phyloP scores from a whole-genome alignment of 2,113 vertebrate genomes.

The Triplophysa siluroides region DNA sequence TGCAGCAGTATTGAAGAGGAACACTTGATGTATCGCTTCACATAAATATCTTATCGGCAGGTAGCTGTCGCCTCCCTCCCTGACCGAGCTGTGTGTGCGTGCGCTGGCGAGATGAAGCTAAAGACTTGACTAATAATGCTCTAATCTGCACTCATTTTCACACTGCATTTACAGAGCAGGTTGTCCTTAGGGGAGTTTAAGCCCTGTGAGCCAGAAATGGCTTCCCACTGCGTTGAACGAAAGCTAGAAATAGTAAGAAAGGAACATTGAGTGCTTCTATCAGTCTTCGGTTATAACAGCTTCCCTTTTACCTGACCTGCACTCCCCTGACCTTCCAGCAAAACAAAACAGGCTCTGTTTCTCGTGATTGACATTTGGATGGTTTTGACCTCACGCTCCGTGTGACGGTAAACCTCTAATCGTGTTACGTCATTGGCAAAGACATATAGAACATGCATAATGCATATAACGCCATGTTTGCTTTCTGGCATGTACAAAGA shows the following conservation, averaged over 20 bases:
- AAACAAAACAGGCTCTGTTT: not conserved
- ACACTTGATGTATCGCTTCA: slow-evolving; percentile 4
- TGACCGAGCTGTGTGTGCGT: slow-evolving; percentile 9
- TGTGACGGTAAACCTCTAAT: not conserved
- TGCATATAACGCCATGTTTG: not conserved
- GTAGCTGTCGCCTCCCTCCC: not conserved
- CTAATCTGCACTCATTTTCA: slow-evolving; percentile 67
- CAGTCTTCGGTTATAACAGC: slow-evolving; percentile 21
- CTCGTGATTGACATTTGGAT: not conserved
- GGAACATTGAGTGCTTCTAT: not conserved
- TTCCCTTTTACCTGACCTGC: not conserved
- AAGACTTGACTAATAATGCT: slow-evolving; percentile 64
- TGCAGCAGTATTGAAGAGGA: not conserved
- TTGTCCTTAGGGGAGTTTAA: slow-evolving; percentile 54
- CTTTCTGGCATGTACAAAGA: not conserved
- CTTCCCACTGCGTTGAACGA: slow-evolving; percentile 36
- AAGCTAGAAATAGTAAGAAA: slow-evolving; percentile 40
- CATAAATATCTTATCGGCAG: not conserved
- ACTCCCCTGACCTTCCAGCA: not conserved
- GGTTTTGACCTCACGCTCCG: not conserved
- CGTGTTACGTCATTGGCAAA: not conserved
- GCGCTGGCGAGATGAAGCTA: slow-evolving; percentile 44
- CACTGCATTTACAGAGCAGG: slow-evolving; percentile 53
- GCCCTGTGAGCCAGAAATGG: slow-evolving; percentile 41
- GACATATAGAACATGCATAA: not conserved